Conservation (phyloP, 2,797 vertebrate species). For the Gadopsis bispinosus region DNA sequence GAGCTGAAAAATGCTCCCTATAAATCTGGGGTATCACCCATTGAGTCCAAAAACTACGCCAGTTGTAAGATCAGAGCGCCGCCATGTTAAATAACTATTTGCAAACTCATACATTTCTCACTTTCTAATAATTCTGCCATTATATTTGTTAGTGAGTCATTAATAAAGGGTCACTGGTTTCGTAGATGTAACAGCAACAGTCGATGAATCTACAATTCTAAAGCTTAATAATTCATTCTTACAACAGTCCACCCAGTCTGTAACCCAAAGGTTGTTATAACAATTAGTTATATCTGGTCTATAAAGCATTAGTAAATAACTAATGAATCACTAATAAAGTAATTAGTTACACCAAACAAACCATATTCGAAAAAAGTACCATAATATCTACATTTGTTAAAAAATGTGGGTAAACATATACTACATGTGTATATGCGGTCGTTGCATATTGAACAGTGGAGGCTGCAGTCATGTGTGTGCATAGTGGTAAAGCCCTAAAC, state of each 20-base stretch:
- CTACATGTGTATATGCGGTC: not conserved
- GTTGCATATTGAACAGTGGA: not conserved
- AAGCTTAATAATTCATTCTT: not conserved
- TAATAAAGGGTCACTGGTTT: not conserved
- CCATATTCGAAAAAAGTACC: not conserved
- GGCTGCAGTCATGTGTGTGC: conserved; percentile 2
- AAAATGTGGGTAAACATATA: not conserved
- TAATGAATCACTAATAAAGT: not conserved
- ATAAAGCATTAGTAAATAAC: not conserved
- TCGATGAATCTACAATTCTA: not conserved
- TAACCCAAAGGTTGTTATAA: not conserved
- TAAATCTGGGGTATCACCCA: no score
- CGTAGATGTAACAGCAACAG: not conserved
- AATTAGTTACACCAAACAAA: not conserved
- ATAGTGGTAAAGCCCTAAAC: conserved; percentile 42
- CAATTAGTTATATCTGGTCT: not conserved
- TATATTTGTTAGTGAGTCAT: not conserved
- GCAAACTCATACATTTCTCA: not conserved
- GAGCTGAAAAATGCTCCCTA: no score
- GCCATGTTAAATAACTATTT: no score
- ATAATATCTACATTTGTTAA: not conserved
- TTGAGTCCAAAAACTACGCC: no score
- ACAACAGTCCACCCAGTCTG: not conserved
- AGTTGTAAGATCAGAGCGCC: no score
- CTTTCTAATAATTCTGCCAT: not conserved